Evolutionary conservation across 1,140 invertebrate species (phyloP), one percentile per base, ranked within the genome.

Genomic region (Subanguina moxae): DNA sequence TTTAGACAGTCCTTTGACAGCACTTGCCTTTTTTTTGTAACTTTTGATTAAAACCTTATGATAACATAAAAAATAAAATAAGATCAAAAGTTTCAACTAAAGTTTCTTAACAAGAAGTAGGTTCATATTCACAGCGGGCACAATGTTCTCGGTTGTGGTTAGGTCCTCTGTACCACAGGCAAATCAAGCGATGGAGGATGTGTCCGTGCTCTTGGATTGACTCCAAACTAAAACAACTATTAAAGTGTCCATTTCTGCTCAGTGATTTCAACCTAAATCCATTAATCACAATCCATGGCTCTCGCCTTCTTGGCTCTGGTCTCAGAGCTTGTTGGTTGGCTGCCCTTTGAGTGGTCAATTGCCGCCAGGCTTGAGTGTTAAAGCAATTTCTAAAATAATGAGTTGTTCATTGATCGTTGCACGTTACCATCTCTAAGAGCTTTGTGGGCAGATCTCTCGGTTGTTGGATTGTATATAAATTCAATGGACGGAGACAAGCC

Each of bases 201-300:
- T 46, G 23, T 25, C 23, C 25, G 32, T 66, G 64, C n/a, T 17
- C 8, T 66, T 72, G 70, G 0, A 45, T 28, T 32, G 59, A 28
- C 8, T 25, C 48, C 8, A 52, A 15, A 15, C 48, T 38, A 38
- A 38, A 38, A 38, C 11, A 5, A 38, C 32, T 11, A 38, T 3
- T 38, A 38, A 38, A 38, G 3, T 38, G 3, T 38, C 11, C 3
- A 38, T 38, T 38, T 38, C 32, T 38, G 3, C 11, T 38, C 3
- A 38, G 11, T 38, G 11, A 38, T 11, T 21, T 23, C 9, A 72
- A 32, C 17, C 23, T 57, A 17, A 57, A 57, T 8, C 62, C 71
- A 42, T 72, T 72, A 9, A 72, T 52, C 23, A 72, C 19, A n/a
- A 72, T 8, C 62, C 70, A 72, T n/a, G 69, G 62, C 23, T 73